These are phyloP conservation scores for Xyrauchen texanus DNA, from an alignment of 2,113 vertebrate species.

Conservation along the genomic window DNA sequence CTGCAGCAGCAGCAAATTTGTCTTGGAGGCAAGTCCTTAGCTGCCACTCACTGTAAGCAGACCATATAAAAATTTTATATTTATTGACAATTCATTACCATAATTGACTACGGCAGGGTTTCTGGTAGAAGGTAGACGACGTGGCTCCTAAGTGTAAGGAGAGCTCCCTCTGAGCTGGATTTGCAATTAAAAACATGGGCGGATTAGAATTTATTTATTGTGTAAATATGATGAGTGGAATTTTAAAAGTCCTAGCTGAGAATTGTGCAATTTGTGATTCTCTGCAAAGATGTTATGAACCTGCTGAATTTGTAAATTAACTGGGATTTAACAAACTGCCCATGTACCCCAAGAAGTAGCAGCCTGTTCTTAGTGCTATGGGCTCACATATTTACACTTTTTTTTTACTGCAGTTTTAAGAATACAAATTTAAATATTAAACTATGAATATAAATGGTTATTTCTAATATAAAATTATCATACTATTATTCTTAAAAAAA, in stretches of 20 bases:
- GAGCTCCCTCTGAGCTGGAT: constrained; percentile 79
- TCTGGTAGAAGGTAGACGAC: constrained; percentile 80
- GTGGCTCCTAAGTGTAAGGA: constrained; percentile 84
- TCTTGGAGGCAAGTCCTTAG: constrained; percentile 93
- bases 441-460: no score
- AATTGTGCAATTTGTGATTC: constrained; percentile 17
- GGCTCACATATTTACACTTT: no score
- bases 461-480: no score
- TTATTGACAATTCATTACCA: constrained; percentile 99
- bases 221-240: constrained; percentile 90
- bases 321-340: no score
- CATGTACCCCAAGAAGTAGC: no score
- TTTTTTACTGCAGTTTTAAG: no score
- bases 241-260: constrained; percentile 71
- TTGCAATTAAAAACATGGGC: constrained; percentile 93
- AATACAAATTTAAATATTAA: no score
- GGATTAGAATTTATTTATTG: constrained; percentile 88
- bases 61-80: constrained; percentile 99
- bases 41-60: constrained; percentile 93
- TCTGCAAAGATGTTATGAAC: background rate
- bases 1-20: constrained; percentile 94
- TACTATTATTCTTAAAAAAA: no score
- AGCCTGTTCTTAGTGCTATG: no score
- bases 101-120: constrained; percentile 96
- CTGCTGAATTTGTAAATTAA: no score